Conservation (phyloP, 1,140 invertebrate species). For the Vanessa tameamea region DNA sequence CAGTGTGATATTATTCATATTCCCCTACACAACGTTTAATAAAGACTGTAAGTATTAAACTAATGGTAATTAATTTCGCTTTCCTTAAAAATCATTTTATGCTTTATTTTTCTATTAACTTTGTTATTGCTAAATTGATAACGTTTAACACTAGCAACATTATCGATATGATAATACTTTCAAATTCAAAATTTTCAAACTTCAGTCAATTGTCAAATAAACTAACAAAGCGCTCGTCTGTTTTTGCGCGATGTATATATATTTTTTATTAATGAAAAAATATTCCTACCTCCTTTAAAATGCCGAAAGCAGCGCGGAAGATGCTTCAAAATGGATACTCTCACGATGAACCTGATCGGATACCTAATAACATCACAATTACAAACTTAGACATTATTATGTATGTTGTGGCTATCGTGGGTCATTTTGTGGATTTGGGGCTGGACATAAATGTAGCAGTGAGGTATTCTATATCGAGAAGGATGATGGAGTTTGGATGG, state of each 20-base stretch:
- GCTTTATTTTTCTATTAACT: too few species aligned
- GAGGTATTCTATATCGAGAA: constrained; percentile 76
- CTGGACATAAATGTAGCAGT: constrained; percentile 85
- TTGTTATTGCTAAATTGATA: too few species aligned
- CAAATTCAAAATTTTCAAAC: neutral
- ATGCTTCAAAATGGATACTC: constrained; percentile 62
- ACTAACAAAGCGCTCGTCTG: constrained; percentile 10
- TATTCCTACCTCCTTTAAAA: constrained; percentile 35
- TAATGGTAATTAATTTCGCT: too few species aligned
- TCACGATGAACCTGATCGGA: constrained; percentile 70
- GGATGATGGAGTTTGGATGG: constrained; percentile 81
- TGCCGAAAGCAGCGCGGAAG: constrained; percentile 59
- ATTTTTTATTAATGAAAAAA: constrained; percentile 12
- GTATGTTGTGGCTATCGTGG: constrained; percentile 81
- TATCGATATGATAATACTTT: too few species aligned
- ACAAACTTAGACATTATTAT: constrained; percentile 68
- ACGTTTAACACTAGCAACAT: too few species aligned
- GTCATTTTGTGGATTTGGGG: constrained; percentile 84
- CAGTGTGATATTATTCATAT: too few species aligned
- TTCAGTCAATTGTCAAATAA: neutral
- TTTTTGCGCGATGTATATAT: constrained; percentile 5
- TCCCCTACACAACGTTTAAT: too few species aligned
- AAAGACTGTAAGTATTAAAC: too few species aligned
- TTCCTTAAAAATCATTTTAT: too few species aligned
- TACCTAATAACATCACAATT: constrained; percentile 67